Conservation (phyloP, 2,797 vertebrate genomes). For the Arrhamphus sclerolepis region DNA sequence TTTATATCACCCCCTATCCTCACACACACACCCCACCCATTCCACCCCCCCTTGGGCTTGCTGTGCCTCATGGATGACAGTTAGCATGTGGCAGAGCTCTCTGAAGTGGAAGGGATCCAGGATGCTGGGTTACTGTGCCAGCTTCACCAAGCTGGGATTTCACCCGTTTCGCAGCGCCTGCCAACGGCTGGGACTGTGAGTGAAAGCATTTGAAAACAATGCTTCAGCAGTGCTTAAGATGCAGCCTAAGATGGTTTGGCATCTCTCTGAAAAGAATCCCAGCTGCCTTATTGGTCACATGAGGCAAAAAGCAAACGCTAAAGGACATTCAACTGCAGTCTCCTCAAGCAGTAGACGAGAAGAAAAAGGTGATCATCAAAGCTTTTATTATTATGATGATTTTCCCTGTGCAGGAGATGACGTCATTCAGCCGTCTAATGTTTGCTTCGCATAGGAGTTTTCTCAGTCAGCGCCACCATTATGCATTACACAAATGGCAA, state of each 20-base stretch:
- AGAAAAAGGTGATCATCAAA: conserved; percentile 54
- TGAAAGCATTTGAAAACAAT: conserved; percentile 72
- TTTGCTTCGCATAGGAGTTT: too few relatives aligned
- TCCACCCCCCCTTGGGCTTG: conserved; percentile 64
- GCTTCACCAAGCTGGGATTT: conserved; percentile 75
- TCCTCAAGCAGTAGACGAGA: conserved; percentile 28
- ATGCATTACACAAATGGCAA: too few relatives aligned
- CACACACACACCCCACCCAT: conserved; percentile 8
- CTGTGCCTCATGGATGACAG: conserved; percentile 77
- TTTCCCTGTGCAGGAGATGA: too few relatives aligned
- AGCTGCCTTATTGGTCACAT: conserved; percentile 46
- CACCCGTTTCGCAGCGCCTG: conserved; percentile 72
- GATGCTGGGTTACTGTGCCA: conserved; percentile 70
- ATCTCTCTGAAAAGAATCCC: conserved; percentile 54
- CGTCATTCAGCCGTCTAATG: too few relatives aligned
- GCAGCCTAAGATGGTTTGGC: conserved; percentile 59
- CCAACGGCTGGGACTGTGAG: conserved; percentile 71
- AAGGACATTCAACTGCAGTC: conserved; percentile 43
- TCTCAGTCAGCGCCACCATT: too few relatives aligned
- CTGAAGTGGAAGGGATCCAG: conserved; percentile 81
- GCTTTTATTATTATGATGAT: conserved; percentile 14
- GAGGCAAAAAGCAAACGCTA: conserved; percentile 49
- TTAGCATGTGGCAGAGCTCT: conserved; percentile 81
- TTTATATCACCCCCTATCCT: conserved; percentile 42
- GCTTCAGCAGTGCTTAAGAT: conserved; percentile 45